A percentile compares a stretch with the other conserved stretches of the same genome.
Evolutionary conservation across 2,888 invertebrate species (phyloP).

Genomic region (Diadegma fenestrale): DNA sequence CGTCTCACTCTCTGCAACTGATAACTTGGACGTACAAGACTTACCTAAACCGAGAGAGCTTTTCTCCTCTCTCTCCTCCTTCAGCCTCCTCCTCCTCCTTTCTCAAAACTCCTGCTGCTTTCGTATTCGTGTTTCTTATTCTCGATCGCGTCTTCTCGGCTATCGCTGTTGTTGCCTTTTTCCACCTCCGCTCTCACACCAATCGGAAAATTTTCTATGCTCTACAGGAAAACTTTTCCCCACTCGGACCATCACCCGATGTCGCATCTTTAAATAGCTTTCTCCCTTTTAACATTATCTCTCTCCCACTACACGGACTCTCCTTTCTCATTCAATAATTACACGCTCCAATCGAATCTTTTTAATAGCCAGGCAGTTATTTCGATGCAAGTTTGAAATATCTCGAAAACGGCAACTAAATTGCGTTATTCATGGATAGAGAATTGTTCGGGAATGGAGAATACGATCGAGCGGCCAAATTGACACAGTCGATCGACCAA

Average conservation of each 20-base stretch:
- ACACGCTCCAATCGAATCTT: background rate
- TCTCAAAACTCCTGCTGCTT: conserved; percentile 43
- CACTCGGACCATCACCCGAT: conserved; percentile 1
- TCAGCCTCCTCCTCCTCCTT: conserved; percentile 28
- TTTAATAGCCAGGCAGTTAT: background rate
- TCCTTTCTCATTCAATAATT: conserved; percentile 13
- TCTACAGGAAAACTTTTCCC: conserved; percentile 17
- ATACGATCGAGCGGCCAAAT: background rate
- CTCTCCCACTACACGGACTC: background rate
- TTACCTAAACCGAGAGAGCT: conserved; percentile 50
- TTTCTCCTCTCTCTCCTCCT: conserved; percentile 59
- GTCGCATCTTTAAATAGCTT: conserved; percentile 45
- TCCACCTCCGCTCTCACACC: conserved; percentile 4
- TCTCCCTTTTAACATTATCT: conserved; percentile 20
- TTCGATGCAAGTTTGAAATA: background rate
- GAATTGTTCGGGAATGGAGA: background rate
- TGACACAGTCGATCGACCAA: background rate
- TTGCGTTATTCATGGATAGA: background rate
- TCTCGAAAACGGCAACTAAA: background rate
- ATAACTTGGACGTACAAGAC: conserved; percentile 65
- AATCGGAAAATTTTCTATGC: conserved; percentile 21
- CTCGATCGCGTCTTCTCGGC: conserved; percentile 38
- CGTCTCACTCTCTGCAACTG: conserved; percentile 28
- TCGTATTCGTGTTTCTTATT: conserved; percentile 56
- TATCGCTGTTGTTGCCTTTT: conserved; percentile 24